Percentiles rank a stretch among this genome's conserved stretches.
These are phyloP conservation scores for Athalia cordata DNA, from an alignment of 2,888 invertebrate genomes.

Conservation along the genomic window DNA sequence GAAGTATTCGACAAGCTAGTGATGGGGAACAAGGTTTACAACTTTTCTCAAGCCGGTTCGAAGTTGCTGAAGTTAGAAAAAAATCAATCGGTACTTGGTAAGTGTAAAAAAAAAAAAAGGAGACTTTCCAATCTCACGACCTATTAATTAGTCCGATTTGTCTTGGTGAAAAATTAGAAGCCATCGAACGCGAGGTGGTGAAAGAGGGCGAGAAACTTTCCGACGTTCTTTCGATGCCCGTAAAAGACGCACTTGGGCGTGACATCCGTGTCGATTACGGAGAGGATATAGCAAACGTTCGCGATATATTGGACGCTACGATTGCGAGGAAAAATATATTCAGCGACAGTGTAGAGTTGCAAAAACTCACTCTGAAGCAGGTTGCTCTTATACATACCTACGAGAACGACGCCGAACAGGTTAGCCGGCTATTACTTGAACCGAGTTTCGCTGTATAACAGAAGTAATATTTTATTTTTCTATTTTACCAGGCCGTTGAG, in stretches of 20 bases:
- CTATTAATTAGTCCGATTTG: not conserved
- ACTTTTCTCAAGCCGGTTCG: conserved; percentile 76
- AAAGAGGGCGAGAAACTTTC: conserved; percentile 86
- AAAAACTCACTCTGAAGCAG: conserved; percentile 86
- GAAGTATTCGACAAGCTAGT: conserved; percentile 81
- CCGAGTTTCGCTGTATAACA: not conserved
- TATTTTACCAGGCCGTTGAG: conserved; percentile 77
- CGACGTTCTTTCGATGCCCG: conserved; percentile 85
- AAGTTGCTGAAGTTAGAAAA: conserved; percentile 78
- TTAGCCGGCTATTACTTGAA: conserved; percentile 55
- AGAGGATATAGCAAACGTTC: conserved; percentile 83
- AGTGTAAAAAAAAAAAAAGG: conserved; percentile 54
- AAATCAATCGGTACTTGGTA: conserved; percentile 79
- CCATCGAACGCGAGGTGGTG: conserved; percentile 80
- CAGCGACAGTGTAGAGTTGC: conserved; percentile 84
- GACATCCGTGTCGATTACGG: conserved; percentile 82
- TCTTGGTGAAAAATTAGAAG: conserved; percentile 73
- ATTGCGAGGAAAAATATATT: conserved; percentile 83
- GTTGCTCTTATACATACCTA: conserved; percentile 84
- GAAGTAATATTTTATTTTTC: not conserved
- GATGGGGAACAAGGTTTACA: conserved; percentile 78
- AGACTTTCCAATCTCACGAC: too few species aligned
- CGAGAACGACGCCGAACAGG: conserved; percentile 85
- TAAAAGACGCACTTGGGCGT: conserved; percentile 85
- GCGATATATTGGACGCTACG: conserved; percentile 82